phyloP scores from a whole-genome alignment of 1,140 invertebrate genomes.

The Eupristina koningsbergeri region DNA sequence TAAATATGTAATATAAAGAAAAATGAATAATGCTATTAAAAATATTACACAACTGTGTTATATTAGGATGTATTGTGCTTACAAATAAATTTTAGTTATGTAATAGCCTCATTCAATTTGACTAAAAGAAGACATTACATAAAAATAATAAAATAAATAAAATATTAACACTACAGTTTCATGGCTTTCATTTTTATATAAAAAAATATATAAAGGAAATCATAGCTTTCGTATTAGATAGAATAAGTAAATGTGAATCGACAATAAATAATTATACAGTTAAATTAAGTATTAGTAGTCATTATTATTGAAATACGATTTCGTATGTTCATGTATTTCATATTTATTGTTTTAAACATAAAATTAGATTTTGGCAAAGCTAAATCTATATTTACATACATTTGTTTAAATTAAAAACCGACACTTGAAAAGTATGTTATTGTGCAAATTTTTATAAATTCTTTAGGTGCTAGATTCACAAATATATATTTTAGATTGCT shows the following conservation, averaged over 20 bases:
- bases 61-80: conserved; percentile 53
- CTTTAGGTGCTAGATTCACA: conserved; percentile 29
- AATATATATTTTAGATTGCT: neutral
- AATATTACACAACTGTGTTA: neutral
- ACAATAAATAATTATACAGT: conserved; percentile 67
- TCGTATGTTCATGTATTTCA: too few species aligned
- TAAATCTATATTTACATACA: conserved; percentile 49
- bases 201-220: conserved; percentile 22
- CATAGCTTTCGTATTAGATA: conserved; percentile 43
- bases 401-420: conserved; percentile 22
- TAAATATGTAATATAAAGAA: conserved; percentile 1
- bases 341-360: conserved; percentile 7
- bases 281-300: conserved; percentile 30
- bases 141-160: neutral
- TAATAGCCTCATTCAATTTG: neutral
- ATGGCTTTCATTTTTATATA: neutral
- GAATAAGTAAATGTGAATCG: conserved; percentile 70
- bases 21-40: neutral
- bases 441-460: neutral
- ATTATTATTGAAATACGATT: too few species aligned
- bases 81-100: conserved; percentile 8
- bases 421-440: conserved; percentile 31
- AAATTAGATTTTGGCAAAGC: conserved; percentile 35
- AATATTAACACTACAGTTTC: neutral
- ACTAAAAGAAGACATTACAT: neutral